These are phyloP conservation scores for Epinephelus lanceolatus DNA, from an alignment of 2,113 vertebrate species.

Conservation along the genomic window DNA sequence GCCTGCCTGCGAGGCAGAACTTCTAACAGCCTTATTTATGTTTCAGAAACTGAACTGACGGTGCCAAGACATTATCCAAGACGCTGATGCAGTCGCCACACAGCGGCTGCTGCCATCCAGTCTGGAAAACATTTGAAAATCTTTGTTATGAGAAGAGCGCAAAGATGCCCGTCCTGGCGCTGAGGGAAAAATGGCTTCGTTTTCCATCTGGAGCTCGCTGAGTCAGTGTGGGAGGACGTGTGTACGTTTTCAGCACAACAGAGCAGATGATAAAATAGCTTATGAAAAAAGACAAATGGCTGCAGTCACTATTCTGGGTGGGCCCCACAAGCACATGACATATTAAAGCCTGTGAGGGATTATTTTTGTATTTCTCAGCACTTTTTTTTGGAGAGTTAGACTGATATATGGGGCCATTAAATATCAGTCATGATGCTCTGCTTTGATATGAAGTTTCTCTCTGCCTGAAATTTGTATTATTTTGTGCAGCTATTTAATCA, in stretches of 20 bases:
- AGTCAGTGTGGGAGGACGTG: constrained; percentile 67
- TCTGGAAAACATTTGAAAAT: constrained; percentile 84
- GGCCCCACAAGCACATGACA: constrained; percentile 66
- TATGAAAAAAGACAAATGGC: constrained; percentile 67
- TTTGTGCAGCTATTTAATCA: constrained; percentile 12
- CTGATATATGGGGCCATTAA: constrained; percentile 58
- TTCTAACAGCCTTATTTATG: constrained; percentile 79
- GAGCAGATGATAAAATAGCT: constrained; percentile 64
- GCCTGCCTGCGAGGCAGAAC: constrained; percentile 42
- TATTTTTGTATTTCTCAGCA: constrained; percentile 72
- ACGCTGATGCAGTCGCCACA: constrained; percentile 70
- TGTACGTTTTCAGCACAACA: constrained; percentile 62
- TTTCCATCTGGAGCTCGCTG: constrained; percentile 71
- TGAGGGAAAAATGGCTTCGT: constrained; percentile 51
- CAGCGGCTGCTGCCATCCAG: constrained; percentile 78
- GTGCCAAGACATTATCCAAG: constrained; percentile 87
- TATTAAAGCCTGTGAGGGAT: constrained; percentile 62
- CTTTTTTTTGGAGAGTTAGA: constrained; percentile 48
- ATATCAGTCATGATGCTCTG: constrained; percentile 33
- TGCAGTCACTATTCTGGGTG: constrained; percentile 80
- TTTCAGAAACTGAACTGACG: constrained; percentile 77
- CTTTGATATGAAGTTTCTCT: constrained; percentile 37
- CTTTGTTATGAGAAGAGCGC: constrained; percentile 83
- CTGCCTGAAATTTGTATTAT: constrained; percentile 6
- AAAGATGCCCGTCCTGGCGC: constrained; percentile 74